Evolutionary conservation across 1,140 invertebrate species (phyloP).

Genomic region (Drosophila ironensis): DNA sequence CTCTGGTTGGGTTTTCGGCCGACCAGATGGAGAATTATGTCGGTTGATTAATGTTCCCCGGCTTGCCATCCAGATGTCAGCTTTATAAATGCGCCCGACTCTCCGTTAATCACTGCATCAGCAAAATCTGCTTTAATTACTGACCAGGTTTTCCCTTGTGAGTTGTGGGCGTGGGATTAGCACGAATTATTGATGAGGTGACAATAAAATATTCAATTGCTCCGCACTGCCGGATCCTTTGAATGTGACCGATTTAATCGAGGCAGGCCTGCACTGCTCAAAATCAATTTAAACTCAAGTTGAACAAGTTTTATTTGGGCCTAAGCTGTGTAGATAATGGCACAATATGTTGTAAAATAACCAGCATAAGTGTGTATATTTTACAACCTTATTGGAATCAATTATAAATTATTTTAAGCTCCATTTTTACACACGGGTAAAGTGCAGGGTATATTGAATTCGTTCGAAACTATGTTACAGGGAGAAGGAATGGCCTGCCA

Average conservation of each 20-base stretch:
- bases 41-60: conserved; percentile 59
- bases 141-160: conserved; percentile 7
- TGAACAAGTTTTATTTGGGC: too few species aligned
- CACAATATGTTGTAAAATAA: too few species aligned
- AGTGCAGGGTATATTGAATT: too few species aligned
- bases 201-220: neutral
- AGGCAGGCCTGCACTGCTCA: too few species aligned
- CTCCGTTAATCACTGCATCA: conserved; percentile 50
- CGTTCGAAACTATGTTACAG: too few species aligned
- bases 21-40: conserved; percentile 61
- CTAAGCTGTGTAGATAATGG: too few species aligned
- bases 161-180: neutral
- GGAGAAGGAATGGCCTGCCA: too few species aligned
- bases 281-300: conserved; percentile 12
- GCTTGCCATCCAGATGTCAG: conserved; percentile 61
- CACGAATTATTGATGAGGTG: neutral
- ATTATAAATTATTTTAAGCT: too few species aligned
- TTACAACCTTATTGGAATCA: too few species aligned
- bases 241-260: neutral
- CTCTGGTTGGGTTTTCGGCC: conserved; percentile 15
- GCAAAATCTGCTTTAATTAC: conserved; percentile 30
- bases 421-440: too few species aligned
- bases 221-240: neutral
- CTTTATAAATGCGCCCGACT: conserved; percentile 50
- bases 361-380: too few species aligned